Evolutionary conservation across 2,113 vertebrate species (phyloP).

Genomic region (Sylvia atricapilla): DNA sequence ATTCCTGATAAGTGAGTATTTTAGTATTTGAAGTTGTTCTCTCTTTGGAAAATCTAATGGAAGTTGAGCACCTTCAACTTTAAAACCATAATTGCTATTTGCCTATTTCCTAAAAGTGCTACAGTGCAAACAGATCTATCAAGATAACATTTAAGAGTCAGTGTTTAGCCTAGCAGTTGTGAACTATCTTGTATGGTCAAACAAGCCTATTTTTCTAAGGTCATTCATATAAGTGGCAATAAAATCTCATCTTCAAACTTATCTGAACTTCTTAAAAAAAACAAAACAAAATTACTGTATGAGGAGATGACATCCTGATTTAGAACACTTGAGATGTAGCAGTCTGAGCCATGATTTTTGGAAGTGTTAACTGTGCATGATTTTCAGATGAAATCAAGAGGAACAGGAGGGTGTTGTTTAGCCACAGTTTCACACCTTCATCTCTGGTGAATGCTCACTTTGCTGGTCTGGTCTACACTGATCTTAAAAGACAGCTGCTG

Average conservation of each 20-base stretch:
- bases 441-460: slow-evolving; percentile 36
- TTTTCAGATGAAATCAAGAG: slow-evolving; percentile 43
- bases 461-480: neutral
- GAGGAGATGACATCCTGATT: neutral
- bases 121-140: neutral
- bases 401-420: slow-evolving; percentile 43
- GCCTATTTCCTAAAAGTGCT: neutral
- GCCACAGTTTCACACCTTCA: slow-evolving; percentile 42
- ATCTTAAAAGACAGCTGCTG: slow-evolving; percentile 33
- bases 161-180: neutral
- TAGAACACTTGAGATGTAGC: slow-evolving; percentile 24
- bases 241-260: neutral
- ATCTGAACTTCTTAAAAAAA: neutral
- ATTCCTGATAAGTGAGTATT: neutral
- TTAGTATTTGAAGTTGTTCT: neutral
- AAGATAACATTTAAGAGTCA: neutral
- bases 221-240: neutral
- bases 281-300: neutral
- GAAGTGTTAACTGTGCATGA: slow-evolving; percentile 35
- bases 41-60: neutral
- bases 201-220: neutral
- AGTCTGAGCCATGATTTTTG: slow-evolving; percentile 48
- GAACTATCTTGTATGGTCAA: neutral
- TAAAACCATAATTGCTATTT: neutral
- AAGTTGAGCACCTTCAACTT: neutral